Conservation (phyloP, 2,888 invertebrate genomes). For the Fissipunctia ypsillon region DNA sequence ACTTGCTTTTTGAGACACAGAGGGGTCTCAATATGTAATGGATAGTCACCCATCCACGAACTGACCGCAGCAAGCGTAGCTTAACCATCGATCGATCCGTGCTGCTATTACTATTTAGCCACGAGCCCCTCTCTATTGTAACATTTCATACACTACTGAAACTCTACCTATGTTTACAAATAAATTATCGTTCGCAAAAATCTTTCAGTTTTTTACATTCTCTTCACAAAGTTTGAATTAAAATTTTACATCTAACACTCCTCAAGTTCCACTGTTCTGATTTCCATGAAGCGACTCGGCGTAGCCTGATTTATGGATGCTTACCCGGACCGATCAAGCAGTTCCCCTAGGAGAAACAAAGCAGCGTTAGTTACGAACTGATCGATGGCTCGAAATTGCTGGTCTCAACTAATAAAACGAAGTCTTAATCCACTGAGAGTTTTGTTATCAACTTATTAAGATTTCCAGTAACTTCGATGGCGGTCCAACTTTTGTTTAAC, state of each 20-base stretch:
- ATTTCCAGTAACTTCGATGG: not conserved
- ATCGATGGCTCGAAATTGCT: constrained; percentile 30
- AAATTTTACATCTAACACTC: not conserved
- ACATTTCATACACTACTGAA: too few relatives aligned
- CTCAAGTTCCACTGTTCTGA: constrained; percentile 13
- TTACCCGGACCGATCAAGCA: constrained; percentile 49
- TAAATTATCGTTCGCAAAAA: too few relatives aligned
- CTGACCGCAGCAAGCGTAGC: too few relatives aligned
- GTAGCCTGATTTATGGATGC: constrained; percentile 52
- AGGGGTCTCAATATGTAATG: too few relatives aligned
- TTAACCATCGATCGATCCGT: too few relatives aligned
- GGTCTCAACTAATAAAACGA: constrained; percentile 18
- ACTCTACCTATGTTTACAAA: too few relatives aligned
- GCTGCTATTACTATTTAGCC: too few relatives aligned
- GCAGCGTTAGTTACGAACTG: constrained; percentile 36
- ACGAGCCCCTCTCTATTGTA: too few relatives aligned
- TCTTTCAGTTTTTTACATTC: too few relatives aligned
- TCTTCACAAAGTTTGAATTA: too few relatives aligned
- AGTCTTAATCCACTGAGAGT: not conserved
- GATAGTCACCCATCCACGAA: too few relatives aligned
- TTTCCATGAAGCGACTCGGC: constrained; percentile 18
- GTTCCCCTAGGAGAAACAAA: constrained; percentile 44
- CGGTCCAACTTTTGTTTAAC: not conserved
- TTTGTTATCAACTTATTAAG: not conserved
- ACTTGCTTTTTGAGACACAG: too few relatives aligned